A percentile compares a stretch with the other conserved stretches of the same genome.
Conservation (phyloP, 2,797 vertebrate species). For the Cuniculus paca region DNA sequence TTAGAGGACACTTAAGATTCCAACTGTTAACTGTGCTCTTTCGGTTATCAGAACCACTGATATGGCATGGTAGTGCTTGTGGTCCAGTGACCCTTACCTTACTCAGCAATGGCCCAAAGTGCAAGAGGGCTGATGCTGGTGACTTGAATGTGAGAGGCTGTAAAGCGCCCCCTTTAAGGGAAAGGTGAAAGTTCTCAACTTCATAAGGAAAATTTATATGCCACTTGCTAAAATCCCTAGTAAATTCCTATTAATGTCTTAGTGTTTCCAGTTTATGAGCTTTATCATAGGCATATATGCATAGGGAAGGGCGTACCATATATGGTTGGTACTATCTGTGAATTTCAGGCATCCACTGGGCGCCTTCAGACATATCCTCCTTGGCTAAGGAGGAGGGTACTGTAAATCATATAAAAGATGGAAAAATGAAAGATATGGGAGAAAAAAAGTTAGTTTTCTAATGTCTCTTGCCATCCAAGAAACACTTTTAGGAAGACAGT, state of each 20-base stretch:
- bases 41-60: neutral
- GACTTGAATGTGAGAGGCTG: neutral
- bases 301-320: neutral
- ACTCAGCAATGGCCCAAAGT: neutral
- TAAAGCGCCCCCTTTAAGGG: neutral
- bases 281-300: neutral
- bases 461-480: neutral
- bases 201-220: neutral
- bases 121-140: neutral
- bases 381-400: neutral
- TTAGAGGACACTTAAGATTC: neutral
- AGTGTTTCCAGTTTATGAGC: neutral
- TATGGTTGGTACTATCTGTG: neutral
- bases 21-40: neutral
- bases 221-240: neutral
- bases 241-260: neutral
- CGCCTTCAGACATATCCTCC: neutral
- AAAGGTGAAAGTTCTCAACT: neutral
- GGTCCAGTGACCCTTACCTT: neutral
- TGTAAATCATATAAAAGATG: neutral
- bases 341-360: neutral
- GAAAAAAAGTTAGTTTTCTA: conserved; percentile 11
- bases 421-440: neutral
- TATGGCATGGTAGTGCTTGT: neutral
- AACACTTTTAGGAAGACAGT: neutral